A percentile compares a stretch with the other conserved stretches of the same genome.
Evolutionary conservation across 2,888 invertebrate species (phyloP).

Genomic region (Meiosimyza platycephala): DNA sequence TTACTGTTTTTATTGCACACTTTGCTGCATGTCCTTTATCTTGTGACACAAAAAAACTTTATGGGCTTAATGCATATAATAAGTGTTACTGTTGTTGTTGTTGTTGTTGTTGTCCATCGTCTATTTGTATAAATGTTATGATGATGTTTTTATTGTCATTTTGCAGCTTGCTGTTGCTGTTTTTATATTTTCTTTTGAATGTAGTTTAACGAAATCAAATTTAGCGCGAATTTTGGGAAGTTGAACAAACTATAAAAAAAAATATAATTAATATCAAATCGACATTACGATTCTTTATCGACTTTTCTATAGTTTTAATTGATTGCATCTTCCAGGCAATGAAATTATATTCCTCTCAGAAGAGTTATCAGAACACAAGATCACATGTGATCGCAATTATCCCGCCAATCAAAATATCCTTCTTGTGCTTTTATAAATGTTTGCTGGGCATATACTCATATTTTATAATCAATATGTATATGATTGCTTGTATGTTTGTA

Average conservation of each 20-base stretch:
- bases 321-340: too few species aligned
- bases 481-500: neutral
- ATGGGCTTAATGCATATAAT: conserved; percentile 25
- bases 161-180: conserved; percentile 11
- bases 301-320: too few species aligned
- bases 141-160: conserved; percentile 47
- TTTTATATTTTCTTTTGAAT: neutral
- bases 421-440: too few species aligned
- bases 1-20: conserved; percentile 5
- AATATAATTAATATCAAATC: too few species aligned
- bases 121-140: conserved; percentile 62
- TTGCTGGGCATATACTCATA: neutral
- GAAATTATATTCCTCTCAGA: too few species aligned
- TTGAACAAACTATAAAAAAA: too few species aligned
- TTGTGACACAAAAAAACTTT: conserved; percentile 14
- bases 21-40: conserved; percentile 31
- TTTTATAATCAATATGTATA: neutral
- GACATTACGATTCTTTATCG: too few species aligned
- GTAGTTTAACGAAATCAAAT: neutral
- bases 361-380: too few species aligned
- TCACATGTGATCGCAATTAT: too few species aligned
- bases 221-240: too few species aligned
- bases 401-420: too few species aligned
- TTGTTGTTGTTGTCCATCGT: conserved; percentile 50
- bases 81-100: neutral